Percentiles rank a stretch among this genome's conserved stretches.
Evolutionary conservation across 2,113 vertebrate genomes (phyloP).

Genomic region (Ammodytes marinus): DNA sequence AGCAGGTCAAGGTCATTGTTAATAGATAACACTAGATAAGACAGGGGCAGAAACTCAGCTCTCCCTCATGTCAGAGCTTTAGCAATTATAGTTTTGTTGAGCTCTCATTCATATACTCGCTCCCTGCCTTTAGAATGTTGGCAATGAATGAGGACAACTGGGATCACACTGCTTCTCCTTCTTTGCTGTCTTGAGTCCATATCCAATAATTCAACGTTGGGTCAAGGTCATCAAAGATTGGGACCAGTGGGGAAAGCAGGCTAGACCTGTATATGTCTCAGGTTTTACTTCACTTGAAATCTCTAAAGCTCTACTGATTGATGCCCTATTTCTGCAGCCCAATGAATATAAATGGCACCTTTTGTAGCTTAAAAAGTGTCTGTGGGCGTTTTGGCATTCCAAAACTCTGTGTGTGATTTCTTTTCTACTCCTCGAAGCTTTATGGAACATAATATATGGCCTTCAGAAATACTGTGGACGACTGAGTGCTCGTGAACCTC

Average conservation of each 20-base stretch:
- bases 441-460: slow-evolving; percentile 31
- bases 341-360: slow-evolving; percentile 11
- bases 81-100: slow-evolving; percentile 14
- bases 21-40: slow-evolving; percentile 44
- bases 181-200: slow-evolving; percentile 6
- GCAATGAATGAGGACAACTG: slow-evolving; percentile 36
- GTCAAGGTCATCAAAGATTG: slow-evolving; percentile 23
- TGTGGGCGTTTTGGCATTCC: slow-evolving; percentile 11
- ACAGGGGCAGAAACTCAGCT: slow-evolving; percentile 13
- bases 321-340: slow-evolving; percentile 12
- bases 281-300: slow-evolving; percentile 5
- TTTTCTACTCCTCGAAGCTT: slow-evolving; percentile 15
- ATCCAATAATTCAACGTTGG: slow-evolving; percentile 22
- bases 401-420: slow-evolving; percentile 6
- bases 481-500: slow-evolving; percentile 22
- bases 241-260: slow-evolving; percentile 15
- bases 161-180: slow-evolving; percentile 6
- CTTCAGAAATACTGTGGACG: slow-evolving; percentile 29
- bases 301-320: slow-evolving; percentile 7
- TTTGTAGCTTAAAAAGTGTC: slow-evolving; percentile 16
- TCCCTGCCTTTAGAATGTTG: neutral
- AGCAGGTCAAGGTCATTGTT: slow-evolving; percentile 60
- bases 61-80: slow-evolving; percentile 36
- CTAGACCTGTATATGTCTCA: neutral
- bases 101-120: slow-evolving; percentile 22